These are phyloP conservation scores for Heliconius ethilla DNA, from an alignment of 2,888 invertebrate genomes.

Conservation along the genomic window DNA sequence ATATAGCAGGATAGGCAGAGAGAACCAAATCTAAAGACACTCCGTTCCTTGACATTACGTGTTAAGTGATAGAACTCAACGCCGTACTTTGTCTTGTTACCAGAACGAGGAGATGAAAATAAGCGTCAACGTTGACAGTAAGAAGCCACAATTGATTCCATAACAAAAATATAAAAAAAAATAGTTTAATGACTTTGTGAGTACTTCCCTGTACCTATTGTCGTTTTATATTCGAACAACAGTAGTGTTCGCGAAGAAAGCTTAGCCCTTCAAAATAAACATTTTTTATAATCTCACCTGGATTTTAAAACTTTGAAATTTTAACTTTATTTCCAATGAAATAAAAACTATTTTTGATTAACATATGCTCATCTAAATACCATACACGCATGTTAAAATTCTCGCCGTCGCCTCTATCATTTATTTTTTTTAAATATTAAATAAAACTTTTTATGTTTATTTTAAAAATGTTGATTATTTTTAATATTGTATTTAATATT, in stretches of 20 bases:
- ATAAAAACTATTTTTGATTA: slow-evolving; percentile 59
- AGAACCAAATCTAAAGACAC: too few species aligned
- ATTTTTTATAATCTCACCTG: slow-evolving; percentile 60
- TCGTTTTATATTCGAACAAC: slow-evolving; percentile 70
- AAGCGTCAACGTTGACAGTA: too few species aligned
- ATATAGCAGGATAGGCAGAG: too few species aligned
- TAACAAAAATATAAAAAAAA: not conserved
- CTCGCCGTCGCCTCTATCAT: slow-evolving; percentile 54
- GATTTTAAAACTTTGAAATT: slow-evolving; percentile 40
- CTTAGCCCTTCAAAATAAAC: slow-evolving; percentile 69
- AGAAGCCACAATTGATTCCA: not conserved
- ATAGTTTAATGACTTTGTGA: slow-evolving; percentile 35
- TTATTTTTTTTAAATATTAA: not conserved
- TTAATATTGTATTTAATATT: not conserved
- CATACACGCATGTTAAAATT: slow-evolving; percentile 49
- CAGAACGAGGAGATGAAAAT: too few species aligned
- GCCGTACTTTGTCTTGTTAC: too few species aligned
- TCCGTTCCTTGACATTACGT: too few species aligned
- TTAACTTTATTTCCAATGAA: slow-evolving; percentile 47
- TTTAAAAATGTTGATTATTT: not conserved
- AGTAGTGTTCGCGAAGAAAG: slow-evolving; percentile 74
- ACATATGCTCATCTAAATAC: slow-evolving; percentile 45
- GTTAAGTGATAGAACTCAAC: too few species aligned
- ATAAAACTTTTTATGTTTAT: not conserved
- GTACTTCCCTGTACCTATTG: slow-evolving; percentile 62